Evolutionary conservation across 2,113 vertebrate species (phyloP).

Genomic region (Protobothrops flavoviridis): DNA sequence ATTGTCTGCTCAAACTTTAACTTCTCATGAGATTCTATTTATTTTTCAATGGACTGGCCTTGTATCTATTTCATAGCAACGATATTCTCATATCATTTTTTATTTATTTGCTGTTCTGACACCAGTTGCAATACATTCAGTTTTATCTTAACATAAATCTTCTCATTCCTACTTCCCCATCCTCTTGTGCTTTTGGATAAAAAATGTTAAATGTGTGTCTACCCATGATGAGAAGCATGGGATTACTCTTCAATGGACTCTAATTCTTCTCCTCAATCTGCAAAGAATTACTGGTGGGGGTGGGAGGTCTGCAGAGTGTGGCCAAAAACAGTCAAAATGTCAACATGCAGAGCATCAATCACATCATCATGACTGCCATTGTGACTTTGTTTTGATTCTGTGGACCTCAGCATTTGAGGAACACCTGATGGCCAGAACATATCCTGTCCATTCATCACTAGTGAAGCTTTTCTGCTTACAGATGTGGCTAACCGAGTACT

Average conservation of each 20-base stretch:
- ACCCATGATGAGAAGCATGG: not conserved
- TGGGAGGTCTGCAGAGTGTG: not conserved
- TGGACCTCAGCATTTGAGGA: not conserved
- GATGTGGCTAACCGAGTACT: conserved; percentile 86
- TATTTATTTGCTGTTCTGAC: not conserved
- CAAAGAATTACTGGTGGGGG: not conserved
- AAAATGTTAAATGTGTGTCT: not conserved
- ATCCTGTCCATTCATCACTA: not conserved
- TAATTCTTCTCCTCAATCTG: not conserved
- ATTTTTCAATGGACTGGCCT: not conserved
- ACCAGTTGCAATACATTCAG: not conserved
- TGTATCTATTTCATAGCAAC: not conserved
- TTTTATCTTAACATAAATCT: not conserved
- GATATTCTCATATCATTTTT: not conserved
- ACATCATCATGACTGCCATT: not conserved
- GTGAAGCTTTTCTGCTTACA: conserved; percentile 46
- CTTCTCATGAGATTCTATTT: not conserved
- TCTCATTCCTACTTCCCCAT: not conserved
- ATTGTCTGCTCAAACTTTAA: not conserved
- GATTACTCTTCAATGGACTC: not conserved
- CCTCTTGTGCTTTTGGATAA: not conserved
- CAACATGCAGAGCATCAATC: not conserved
- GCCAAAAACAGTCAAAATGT: not conserved
- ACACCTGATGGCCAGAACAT: not conserved
- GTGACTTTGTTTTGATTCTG: not conserved